phyloP scores from a whole-genome alignment of 2,797 vertebrate species.

The Spinibarbus caldwelli region DNA sequence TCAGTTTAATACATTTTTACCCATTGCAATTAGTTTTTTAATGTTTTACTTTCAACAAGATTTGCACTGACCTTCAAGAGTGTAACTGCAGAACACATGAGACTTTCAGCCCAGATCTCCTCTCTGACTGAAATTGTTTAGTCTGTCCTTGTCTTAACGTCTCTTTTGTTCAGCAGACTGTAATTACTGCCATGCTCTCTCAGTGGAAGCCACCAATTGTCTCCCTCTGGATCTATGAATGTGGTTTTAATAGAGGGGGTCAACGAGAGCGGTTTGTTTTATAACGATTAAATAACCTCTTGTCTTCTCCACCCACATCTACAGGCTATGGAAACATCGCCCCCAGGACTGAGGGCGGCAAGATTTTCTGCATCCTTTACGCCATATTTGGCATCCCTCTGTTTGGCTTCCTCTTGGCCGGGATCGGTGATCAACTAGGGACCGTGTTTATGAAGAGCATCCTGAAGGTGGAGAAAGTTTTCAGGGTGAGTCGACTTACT shows the following conservation, averaged over 20 bases:
- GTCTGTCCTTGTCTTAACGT: slow-evolving; percentile 32
- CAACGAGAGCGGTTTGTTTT: slow-evolving; percentile 1
- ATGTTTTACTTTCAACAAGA: neutral
- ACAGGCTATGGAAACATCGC: slow-evolving; percentile 97
- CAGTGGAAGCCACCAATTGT: slow-evolving; percentile 66
- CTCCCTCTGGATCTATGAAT: slow-evolving; percentile 34
- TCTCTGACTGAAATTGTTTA: neutral
- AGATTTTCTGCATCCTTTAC: slow-evolving; percentile 98
- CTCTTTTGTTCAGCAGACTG: slow-evolving; percentile 53
- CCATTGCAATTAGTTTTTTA: neutral
- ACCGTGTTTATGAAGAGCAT: slow-evolving; percentile 98
- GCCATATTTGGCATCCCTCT: slow-evolving; percentile 98
- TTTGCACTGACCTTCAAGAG: neutral
- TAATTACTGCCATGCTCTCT: slow-evolving; percentile 67
- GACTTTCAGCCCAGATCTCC: neutral
- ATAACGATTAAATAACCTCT: slow-evolving; percentile 41
- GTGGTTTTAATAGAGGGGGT: slow-evolving; percentile 30
- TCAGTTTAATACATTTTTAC: neutral
- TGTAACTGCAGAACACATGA: neutral
- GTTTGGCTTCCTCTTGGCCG: slow-evolving; percentile 96
- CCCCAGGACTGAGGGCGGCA: slow-evolving; percentile 95
- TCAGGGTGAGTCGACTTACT: slow-evolving; percentile 83
- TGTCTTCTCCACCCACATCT: slow-evolving; percentile 30
- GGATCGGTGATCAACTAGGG: slow-evolving; percentile 97
- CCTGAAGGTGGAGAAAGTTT: slow-evolving; percentile 93